Base-by-base conservation (phyloP, 2,888 invertebrate genomes). In the Pammene fasciana region DNA sequence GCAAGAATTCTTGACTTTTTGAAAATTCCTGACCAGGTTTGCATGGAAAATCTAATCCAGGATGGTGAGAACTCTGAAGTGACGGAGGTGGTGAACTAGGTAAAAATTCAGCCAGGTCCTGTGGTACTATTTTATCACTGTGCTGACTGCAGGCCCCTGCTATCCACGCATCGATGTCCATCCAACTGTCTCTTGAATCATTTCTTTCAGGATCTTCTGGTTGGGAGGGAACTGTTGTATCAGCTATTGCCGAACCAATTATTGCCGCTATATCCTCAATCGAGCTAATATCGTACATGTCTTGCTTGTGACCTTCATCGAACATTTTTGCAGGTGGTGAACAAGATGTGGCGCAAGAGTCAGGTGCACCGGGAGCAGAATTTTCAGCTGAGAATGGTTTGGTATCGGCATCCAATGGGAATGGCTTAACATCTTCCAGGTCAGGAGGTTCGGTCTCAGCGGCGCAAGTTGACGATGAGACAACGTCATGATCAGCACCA, bases 151-250 rank as follows among this genome's bases (percentile, higher is more conserved):
- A 97, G 0, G 96, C 96, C 9, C 95, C 95, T 72, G 96, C 96
- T 76, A 97, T 97, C 96, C 96, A 97, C 68, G 96, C 96, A 74
- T 97, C 97, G 65, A 97, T 93, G 82, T 97, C 97, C 94, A 97
- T 96, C 97, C 97, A 97, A 76, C 95, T 96, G 77, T 97, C 97
- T 71, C 96, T 92, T 0, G 96, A 96, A 62, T 95, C 95, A 74
- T 77, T 94, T 89, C 81, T 94, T 90, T 95, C 95, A 65, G 96
- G 96, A 74, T 96, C 96, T 74, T 94, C 94, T n/a, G 94, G 94
- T 72, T 94, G 93, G 18, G 94, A 94, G n/a, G 96, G 95, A 46
- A 97, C 97, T 0, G 97, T 97, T 10, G 97, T 97, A 79, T 97
- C 97, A 0, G 97, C 97, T 77, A 97, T 97, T 68, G 97, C 97